Percentiles rank a stretch among this genome's conserved stretches.
Evolutionary conservation across 2,888 invertebrate genomes (phyloP).

Genomic region (Dicyrtomina minuta): DNA sequence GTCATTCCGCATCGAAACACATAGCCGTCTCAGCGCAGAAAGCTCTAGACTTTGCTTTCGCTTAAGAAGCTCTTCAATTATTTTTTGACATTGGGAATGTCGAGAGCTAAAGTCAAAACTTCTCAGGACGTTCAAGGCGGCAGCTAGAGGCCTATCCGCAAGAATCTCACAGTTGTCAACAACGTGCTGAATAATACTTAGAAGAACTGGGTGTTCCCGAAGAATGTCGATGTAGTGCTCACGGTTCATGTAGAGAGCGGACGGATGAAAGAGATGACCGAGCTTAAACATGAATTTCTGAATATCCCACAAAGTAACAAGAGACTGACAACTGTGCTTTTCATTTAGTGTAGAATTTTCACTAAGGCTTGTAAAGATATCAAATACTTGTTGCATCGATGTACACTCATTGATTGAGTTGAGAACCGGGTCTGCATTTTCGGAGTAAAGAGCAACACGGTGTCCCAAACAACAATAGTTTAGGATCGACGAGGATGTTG

Average conservation of each 20-base stretch:
- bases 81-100: slow-evolving; percentile 35
- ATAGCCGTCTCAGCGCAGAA: slow-evolving; percentile 41
- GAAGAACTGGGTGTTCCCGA: slow-evolving; percentile 29
- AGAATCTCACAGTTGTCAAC: slow-evolving; percentile 33
- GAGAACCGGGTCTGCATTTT: neutral
- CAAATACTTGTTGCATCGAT: slow-evolving; percentile 23
- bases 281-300: slow-evolving; percentile 46
- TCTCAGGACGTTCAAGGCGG: slow-evolving; percentile 37
- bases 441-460: slow-evolving; percentile 7
- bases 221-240: slow-evolving; percentile 38
- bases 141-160: slow-evolving; percentile 43
- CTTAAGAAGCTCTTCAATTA: slow-evolving; percentile 41
- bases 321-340: slow-evolving; percentile 44
- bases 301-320: slow-evolving; percentile 47
- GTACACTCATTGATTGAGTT: neutral
- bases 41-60: slow-evolving; percentile 36
- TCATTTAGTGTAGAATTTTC: neutral
- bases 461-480: no score
- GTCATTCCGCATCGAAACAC: slow-evolving; percentile 36
- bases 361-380: neutral
- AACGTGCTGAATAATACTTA: slow-evolving; percentile 36
- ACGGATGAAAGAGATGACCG: slow-evolving; percentile 36
- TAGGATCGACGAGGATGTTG: no score
- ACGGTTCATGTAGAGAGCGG: slow-evolving; percentile 8
- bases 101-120: slow-evolving; percentile 33